phyloP scores from a whole-genome alignment of 2,888 invertebrate species.

The Pollenia angustigena region DNA sequence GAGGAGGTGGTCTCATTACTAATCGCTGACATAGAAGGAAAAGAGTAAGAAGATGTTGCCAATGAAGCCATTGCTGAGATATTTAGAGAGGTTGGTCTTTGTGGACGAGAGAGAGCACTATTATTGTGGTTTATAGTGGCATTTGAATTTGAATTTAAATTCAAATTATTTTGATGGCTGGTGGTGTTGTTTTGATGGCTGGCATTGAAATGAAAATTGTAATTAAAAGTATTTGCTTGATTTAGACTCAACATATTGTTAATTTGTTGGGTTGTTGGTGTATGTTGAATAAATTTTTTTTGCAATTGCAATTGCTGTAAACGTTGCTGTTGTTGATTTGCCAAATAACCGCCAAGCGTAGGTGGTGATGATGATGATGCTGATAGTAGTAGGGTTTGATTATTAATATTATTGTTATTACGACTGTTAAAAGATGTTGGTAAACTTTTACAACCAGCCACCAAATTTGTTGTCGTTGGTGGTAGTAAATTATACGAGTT shows the following conservation, averaged over 20 bases:
- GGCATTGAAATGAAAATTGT: constrained; percentile 72
- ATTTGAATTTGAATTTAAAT: constrained; percentile 33
- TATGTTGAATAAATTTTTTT: constrained; percentile 67
- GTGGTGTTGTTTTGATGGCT: constrained; percentile 56
- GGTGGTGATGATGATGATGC: constrained; percentile 48
- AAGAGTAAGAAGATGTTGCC: constrained; percentile 59
- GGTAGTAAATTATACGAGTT: constrained; percentile 41
- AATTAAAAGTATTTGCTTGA: constrained; percentile 71
- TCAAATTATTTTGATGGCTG: constrained; percentile 44
- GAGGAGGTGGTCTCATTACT: constrained; percentile 33
- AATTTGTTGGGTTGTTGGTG: constrained; percentile 56
- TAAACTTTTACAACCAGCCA: constrained; percentile 20
- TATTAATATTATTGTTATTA: not conserved
- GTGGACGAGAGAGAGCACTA: constrained; percentile 68
- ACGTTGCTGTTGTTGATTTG: constrained; percentile 69
- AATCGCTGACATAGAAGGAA: constrained; percentile 21
- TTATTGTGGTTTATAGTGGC: constrained; percentile 57
- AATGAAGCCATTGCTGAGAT: constrained; percentile 61
- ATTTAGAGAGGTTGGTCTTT: constrained; percentile 71
- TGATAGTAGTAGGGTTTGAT: constrained; percentile 20
- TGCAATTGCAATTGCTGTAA: constrained; percentile 70
- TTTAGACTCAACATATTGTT: constrained; percentile 71
- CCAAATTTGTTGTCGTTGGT: constrained; percentile 26
- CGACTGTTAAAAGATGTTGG: constrained; percentile 30
- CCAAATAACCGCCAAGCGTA: constrained; percentile 73